Percentiles rank a stretch among this genome's conserved stretches.
These are phyloP conservation scores for Drosophila buzzatii DNA, from an alignment of 2,888 invertebrate genomes.

Conservation along the genomic window DNA sequence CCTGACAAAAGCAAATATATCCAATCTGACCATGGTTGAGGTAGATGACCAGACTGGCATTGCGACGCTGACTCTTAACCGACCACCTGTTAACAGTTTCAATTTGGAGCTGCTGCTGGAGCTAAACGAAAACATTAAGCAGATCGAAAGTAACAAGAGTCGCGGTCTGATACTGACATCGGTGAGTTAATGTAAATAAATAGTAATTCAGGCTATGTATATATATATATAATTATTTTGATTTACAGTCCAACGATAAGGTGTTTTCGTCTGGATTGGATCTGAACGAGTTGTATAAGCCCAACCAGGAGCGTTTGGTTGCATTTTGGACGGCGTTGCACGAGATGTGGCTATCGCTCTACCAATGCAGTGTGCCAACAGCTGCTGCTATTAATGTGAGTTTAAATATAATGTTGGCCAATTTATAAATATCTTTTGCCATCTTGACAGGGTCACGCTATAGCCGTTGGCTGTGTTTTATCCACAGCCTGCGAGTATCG, in stretches of 20 bases:
- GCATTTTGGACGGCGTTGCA: conserved; percentile 92
- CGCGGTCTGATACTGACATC: conserved; percentile 93
- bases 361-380: conserved; percentile 89
- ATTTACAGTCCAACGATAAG: conserved; percentile 55
- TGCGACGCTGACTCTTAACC: conserved; percentile 90
- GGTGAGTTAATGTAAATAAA: conserved; percentile 83
- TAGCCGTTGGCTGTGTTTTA: conserved; percentile 93
- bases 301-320: conserved; percentile 88
- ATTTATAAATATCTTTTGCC: background rate
- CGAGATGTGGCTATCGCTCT: conserved; percentile 92
- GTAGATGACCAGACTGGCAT: conserved; percentile 89
- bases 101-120: conserved; percentile 90
- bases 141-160: conserved; percentile 87
- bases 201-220: too few species aligned
- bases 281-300: conserved; percentile 94
- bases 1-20: conserved; percentile 4
- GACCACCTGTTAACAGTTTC: conserved; percentile 92
- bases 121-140: conserved; percentile 88
- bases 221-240: background rate
- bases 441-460: conserved; percentile 89
- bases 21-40: conserved; percentile 86
- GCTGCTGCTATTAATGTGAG: conserved; percentile 94
- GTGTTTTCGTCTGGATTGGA: conserved; percentile 94
- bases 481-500: conserved; percentile 93
- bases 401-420: background rate